Percentiles rank a stretch among this genome's conserved stretches.
Conservation (phyloP, 2,797 vertebrate species). For the Poecilia velifera region DNA sequence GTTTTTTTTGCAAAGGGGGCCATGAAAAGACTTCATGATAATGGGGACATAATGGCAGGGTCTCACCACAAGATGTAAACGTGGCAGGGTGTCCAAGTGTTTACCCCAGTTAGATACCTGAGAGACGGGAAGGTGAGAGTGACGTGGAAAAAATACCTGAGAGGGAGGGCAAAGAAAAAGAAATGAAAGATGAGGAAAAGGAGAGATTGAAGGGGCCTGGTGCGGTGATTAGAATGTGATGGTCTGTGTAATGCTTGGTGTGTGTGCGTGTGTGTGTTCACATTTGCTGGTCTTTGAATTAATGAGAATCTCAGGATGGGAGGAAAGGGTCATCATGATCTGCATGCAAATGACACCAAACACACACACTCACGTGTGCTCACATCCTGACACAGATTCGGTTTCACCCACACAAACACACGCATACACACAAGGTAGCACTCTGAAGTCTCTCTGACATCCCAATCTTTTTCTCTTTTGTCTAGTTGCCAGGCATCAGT, state of each 20-base stretch:
- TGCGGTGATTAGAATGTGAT: slow-evolving; percentile 70
- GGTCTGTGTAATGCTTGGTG: slow-evolving; percentile 39
- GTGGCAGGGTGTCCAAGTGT: slow-evolving; percentile 46
- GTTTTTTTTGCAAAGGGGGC: slow-evolving; percentile 12
- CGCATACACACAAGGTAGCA: background rate
- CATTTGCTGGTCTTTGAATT: slow-evolving; percentile 54
- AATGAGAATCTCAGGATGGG: slow-evolving; percentile 72
- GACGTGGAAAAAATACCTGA: background rate
- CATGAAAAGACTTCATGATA: slow-evolving; percentile 31
- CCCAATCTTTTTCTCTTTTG: slow-evolving; percentile 2
- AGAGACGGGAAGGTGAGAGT: slow-evolving; percentile 59
- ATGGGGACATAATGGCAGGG: slow-evolving; percentile 52
- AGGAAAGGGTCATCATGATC: slow-evolving; percentile 64
- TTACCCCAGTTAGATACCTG: slow-evolving; percentile 60
- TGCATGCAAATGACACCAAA: slow-evolving; percentile 67
- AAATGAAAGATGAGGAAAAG: background rate
- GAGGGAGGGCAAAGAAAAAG: background rate
- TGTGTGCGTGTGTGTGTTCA: slow-evolving; percentile 8
- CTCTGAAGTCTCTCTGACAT: background rate
- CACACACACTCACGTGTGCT: slow-evolving; percentile 12
- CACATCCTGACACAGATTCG: background rate
- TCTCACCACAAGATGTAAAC: slow-evolving; percentile 47
- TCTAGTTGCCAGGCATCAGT: slow-evolving; percentile 31
- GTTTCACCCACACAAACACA: background rate
- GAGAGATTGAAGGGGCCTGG: slow-evolving; percentile 31